Evolutionary conservation across 2,797 vertebrate genomes (phyloP).

Genomic region (Labroides dimidiatus): DNA sequence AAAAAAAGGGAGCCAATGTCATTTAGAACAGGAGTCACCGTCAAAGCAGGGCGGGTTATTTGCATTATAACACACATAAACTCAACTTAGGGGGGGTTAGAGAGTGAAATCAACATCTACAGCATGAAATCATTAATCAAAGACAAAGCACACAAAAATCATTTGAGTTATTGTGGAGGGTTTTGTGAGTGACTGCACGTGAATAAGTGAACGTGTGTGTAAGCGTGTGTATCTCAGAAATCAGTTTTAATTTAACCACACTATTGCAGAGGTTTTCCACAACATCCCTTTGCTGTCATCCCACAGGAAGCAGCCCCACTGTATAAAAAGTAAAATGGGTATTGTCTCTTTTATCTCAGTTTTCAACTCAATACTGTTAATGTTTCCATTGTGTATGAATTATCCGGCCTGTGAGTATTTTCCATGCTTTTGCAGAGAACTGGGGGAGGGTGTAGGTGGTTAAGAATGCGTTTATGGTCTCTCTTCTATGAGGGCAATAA

Average conservation of each 20-base stretch:
- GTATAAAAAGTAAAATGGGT: conserved; percentile 15
- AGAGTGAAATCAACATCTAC: background rate
- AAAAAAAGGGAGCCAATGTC: conserved; percentile 40
- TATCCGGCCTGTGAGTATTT: conserved; percentile 64
- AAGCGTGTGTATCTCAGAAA: conserved; percentile 7
- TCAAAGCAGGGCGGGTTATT: conserved; percentile 30
- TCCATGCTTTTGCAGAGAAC: conserved; percentile 64
- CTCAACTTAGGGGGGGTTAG: background rate
- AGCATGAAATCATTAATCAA: background rate
- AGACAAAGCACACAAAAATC: background rate
- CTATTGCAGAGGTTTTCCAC: conserved; percentile 33
- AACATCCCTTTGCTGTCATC: conserved; percentile 10
- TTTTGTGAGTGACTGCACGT: conserved; percentile 2
- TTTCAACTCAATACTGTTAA: conserved; percentile 56
- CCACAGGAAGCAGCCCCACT: conserved; percentile 12
- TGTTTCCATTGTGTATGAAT: conserved; percentile 66
- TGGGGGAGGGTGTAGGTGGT: conserved; percentile 72
- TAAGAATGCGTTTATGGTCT: conserved; percentile 84
- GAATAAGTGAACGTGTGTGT: conserved; percentile 1
- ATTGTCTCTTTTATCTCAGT: conserved; percentile 43
- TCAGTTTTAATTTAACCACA: conserved; percentile 51
- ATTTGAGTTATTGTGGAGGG: conserved; percentile 1
- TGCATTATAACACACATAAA: conserved; percentile 28
- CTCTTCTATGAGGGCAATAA: conserved; percentile 82
- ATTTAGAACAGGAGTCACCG: conserved; percentile 41